phyloP scores from a whole-genome alignment of 2,888 invertebrate species.

The Orchestes rusci region DNA sequence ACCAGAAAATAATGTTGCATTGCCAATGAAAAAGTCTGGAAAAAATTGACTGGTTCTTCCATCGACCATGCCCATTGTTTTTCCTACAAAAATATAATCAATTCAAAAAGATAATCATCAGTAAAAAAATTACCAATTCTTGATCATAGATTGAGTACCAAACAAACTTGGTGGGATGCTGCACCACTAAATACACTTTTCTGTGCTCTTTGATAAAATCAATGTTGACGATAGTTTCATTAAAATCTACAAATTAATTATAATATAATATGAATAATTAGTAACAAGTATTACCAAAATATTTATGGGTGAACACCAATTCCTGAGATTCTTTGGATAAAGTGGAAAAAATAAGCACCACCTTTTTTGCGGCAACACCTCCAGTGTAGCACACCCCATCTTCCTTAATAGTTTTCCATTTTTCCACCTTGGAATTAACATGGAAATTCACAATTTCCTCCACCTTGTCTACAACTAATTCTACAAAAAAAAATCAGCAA shows the following conservation, averaged over 20 bases:
- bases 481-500: no score
- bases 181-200: neutral
- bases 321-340: neutral
- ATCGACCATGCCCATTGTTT: conserved; percentile 1
- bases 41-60: neutral
- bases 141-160: conserved; percentile 1
- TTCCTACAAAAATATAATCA: neutral
- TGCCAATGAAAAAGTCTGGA: neutral
- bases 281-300: neutral
- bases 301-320: conserved; percentile 1
- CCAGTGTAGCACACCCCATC: neutral
- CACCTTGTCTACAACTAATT: no score
- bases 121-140: neutral
- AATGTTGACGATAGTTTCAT: neutral
- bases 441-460: no score
- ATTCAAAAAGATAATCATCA: no score
- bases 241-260: neutral
- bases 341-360: neutral
- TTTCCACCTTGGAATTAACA: no score
- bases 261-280: no score
- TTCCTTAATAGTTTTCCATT: conserved; percentile 3
- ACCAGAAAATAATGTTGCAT: neutral
- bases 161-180: neutral
- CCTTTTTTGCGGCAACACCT: neutral
- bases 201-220: neutral